These are phyloP conservation scores for Phlogophora meticulosa DNA, from an alignment of 2,888 invertebrate genomes.

Conservation along the genomic window DNA sequence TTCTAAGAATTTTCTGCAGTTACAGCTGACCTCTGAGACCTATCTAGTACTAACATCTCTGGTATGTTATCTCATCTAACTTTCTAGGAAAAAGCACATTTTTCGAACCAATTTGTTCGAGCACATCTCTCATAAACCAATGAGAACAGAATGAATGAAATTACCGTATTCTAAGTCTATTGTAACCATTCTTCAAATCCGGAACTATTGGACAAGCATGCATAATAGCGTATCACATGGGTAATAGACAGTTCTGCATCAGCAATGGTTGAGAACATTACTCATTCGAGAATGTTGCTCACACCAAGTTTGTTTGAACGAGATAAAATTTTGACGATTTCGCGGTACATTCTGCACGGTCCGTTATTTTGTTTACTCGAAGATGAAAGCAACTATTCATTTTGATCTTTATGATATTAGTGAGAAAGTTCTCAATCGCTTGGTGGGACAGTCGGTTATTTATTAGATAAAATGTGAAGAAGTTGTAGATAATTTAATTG, in stretches of 20 bases:
- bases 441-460: neutral
- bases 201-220: constrained; percentile 45
- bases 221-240: constrained; percentile 43
- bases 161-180: constrained; percentile 44
- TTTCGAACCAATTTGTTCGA: constrained; percentile 53
- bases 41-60: constrained; percentile 15
- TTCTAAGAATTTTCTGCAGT: constrained; percentile 16
- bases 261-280: constrained; percentile 42
- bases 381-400: constrained; percentile 3
- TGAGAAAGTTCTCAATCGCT: constrained; percentile 28
- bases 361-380: constrained; percentile 66
- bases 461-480: constrained; percentile 43
- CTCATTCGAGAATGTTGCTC: constrained; percentile 38
- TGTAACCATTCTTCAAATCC: constrained; percentile 54
- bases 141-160: constrained; percentile 57
- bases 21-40: constrained; percentile 16
- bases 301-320: constrained; percentile 67
- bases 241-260: constrained; percentile 45
- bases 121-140: constrained; percentile 51
- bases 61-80: constrained; percentile 26
- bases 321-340: constrained; percentile 71
- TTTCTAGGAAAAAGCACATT: constrained; percentile 41
- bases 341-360: constrained; percentile 68
- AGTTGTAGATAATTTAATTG: constrained; percentile 59
- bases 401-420: constrained; percentile 20